Conservation (phyloP, 2,113 vertebrate species). For the Spizaetus ornatus region DNA sequence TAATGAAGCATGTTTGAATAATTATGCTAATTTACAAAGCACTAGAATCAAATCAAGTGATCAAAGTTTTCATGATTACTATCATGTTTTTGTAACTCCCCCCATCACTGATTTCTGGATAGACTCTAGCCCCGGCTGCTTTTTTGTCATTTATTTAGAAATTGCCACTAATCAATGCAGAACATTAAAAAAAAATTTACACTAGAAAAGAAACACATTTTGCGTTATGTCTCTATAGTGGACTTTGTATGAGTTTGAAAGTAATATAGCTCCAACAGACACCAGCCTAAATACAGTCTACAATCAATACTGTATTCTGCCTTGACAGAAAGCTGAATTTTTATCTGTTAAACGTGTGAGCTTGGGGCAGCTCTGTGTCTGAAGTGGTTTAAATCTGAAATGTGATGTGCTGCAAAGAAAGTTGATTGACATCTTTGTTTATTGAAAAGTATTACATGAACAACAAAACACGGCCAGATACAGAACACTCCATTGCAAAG, state of each 20-base stretch:
- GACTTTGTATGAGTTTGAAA: slow-evolving; percentile 51
- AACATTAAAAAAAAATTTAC: slow-evolving; percentile 16
- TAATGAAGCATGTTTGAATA: slow-evolving; percentile 78
- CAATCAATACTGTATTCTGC: slow-evolving; percentile 78
- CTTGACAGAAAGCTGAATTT: slow-evolving; percentile 82
- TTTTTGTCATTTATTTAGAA: slow-evolving; percentile 35
- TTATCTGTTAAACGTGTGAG: slow-evolving; percentile 80
- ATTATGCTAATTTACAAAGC: slow-evolving; percentile 78
- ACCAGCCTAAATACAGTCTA: slow-evolving; percentile 69
- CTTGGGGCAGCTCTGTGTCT: slow-evolving; percentile 81
- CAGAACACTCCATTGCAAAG: slow-evolving; percentile 65
- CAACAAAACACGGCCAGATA: slow-evolving; percentile 73
- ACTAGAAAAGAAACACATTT: slow-evolving; percentile 40
- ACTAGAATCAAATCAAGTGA: slow-evolving; percentile 80
- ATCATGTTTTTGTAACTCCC: slow-evolving; percentile 52
- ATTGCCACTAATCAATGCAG: slow-evolving; percentile 53
- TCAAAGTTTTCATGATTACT: slow-evolving; percentile 76
- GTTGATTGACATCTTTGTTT: slow-evolving; percentile 86
- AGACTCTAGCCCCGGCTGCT: not conserved
- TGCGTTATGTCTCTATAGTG: slow-evolving; percentile 8
- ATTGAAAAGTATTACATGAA: slow-evolving; percentile 84
- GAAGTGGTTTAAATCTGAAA: slow-evolving; percentile 79
- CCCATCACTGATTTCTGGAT: slow-evolving; percentile 58
- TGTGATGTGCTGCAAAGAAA: slow-evolving; percentile 76
- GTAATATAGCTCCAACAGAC: slow-evolving; percentile 67